Base-by-base conservation (phyloP, 2,113 vertebrate genomes). In the Gopherus flavomarginatus region DNA sequence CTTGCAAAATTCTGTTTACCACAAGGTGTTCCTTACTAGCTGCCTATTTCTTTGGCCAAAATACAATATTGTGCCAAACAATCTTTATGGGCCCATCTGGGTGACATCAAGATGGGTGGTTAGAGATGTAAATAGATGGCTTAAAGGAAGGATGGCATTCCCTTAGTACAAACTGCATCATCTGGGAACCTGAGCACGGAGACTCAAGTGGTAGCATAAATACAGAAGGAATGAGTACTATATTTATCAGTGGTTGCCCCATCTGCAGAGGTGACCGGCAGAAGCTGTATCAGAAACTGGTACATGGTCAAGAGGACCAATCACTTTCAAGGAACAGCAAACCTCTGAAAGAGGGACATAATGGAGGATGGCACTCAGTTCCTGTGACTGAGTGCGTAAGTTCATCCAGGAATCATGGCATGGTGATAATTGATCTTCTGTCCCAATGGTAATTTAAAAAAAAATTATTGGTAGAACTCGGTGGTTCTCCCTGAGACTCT, bases 371-470 rank as follows among this genome's bases (percentile, higher is more conserved):
- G 56, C 21, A 21, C 4, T 31, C 5, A 83, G 3, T 59, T 87
- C 59, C 29, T 62, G 29, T 31, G 59, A 16, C 59, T 16, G 12
- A 6, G 13, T 35, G 7, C 31, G 59, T 27, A 62, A 62, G 59
- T 13, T 62, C 29, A 8, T 38, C 86, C 54, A 69, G 59, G 16
- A 91, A 1, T 44, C 17, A 4, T 19, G 53, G 31, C 42, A 5
- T 6, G 16, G 31, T 17, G 65, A 44, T 14, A 90, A 35, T 24
- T 87, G 86, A 59, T 53, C 50, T n/a, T 90, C 72, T 42, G 44
- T 4, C 19, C 22, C 31, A 54, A 21, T 2, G 0, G 24, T 29
- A 29, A 16, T 3, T n/a, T 5, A 65, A 26, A 16, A 56, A 65
- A 26, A 16, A 62, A 77, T n/a, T 21, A 3, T 11, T 81, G 57